A percentile compares a stretch with the other conserved stretches of the same genome.
Conservation (phyloP, 2,113 vertebrate genomes). For the Bos javanicus region DNA sequence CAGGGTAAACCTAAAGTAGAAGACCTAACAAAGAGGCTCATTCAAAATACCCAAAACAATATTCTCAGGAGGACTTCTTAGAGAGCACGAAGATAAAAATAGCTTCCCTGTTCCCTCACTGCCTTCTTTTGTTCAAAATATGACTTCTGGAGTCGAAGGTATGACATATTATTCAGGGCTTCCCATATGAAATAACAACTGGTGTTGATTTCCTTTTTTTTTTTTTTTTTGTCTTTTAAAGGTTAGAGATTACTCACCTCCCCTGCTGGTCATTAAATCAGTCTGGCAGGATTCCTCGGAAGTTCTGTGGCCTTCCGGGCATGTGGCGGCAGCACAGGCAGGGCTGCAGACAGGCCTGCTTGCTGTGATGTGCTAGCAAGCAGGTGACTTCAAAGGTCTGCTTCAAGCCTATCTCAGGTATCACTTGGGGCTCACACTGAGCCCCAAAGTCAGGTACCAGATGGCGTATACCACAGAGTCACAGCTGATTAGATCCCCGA, state of each 20-base stretch:
- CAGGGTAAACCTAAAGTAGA: neutral
- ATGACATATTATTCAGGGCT: constrained; percentile 34
- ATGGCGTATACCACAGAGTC: constrained; percentile 44
- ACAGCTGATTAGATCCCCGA: constrained; percentile 42
- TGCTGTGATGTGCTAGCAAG: constrained; percentile 56
- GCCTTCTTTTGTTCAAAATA: constrained; percentile 57
- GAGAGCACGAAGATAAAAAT: constrained; percentile 55
- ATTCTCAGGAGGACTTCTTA: constrained; percentile 54
- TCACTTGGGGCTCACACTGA: constrained; percentile 58
- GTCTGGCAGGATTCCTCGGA: constrained; percentile 66
- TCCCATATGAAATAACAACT: constrained; percentile 53
- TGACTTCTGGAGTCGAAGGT: constrained; percentile 46
- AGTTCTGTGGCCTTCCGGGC: constrained; percentile 62
- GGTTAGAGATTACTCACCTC: constrained; percentile 72
- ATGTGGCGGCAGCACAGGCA: constrained; percentile 37
- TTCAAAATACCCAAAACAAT: constrained; percentile 28
- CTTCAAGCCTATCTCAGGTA: constrained; percentile 54
- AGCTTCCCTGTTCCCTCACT: constrained; percentile 17
- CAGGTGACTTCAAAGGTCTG: constrained; percentile 64
- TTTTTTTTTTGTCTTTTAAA: constrained; percentile 49
- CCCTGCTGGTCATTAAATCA: constrained; percentile 73
- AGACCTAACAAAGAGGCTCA: constrained; percentile 27
- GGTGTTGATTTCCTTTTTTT: constrained; percentile 41
- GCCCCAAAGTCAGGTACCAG: constrained; percentile 58
- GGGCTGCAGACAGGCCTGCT: constrained; percentile 56